A percentile compares a stretch with the other conserved stretches of the same genome.
These are phyloP conservation scores for Zaprionus ornatus DNA, from an alignment of 1,140 invertebrate genomes.

Conservation along the genomic window DNA sequence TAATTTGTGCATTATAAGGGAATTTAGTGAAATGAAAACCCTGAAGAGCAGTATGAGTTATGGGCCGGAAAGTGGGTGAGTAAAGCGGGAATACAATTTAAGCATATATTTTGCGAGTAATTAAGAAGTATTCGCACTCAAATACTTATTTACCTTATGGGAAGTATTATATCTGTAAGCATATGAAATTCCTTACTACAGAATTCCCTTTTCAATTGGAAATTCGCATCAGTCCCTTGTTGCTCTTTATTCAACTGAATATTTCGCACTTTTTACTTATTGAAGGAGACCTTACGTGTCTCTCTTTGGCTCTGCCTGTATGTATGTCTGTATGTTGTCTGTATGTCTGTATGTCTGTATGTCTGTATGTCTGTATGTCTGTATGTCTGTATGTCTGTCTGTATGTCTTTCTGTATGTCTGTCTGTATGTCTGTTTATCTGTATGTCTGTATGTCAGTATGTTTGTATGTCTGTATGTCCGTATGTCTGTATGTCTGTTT, in stretches of 20 bases:
- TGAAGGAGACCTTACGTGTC: not conserved
- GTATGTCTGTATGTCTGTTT: too few relatives aligned
- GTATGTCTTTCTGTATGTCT: too few relatives aligned
- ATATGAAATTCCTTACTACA: not conserved
- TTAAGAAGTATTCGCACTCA: not conserved
- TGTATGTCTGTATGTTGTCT: too few relatives aligned
- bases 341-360: too few relatives aligned
- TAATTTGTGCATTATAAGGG: not conserved
- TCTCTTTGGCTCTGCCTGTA: too few relatives aligned
- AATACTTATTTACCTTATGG: not conserved
- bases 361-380: too few relatives aligned
- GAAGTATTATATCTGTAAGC: not conserved
- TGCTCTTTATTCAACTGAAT: not conserved
- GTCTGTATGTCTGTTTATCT: too few relatives aligned
- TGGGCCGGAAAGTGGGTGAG: too few relatives aligned
- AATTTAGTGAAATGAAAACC: not conserved
- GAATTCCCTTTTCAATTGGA: not conserved
- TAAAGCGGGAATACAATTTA: not conserved
- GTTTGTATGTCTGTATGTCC: too few relatives aligned
- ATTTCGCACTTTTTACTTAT: not conserved
- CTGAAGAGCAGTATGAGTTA: not conserved
- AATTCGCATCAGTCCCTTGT: not conserved
- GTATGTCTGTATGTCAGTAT: too few relatives aligned
- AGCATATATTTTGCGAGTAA: not conserved
- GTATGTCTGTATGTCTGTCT: too few relatives aligned